Evolutionary conservation across 2,888 invertebrate genomes (phyloP).

Genomic region (Polydrusus tereticollis): DNA sequence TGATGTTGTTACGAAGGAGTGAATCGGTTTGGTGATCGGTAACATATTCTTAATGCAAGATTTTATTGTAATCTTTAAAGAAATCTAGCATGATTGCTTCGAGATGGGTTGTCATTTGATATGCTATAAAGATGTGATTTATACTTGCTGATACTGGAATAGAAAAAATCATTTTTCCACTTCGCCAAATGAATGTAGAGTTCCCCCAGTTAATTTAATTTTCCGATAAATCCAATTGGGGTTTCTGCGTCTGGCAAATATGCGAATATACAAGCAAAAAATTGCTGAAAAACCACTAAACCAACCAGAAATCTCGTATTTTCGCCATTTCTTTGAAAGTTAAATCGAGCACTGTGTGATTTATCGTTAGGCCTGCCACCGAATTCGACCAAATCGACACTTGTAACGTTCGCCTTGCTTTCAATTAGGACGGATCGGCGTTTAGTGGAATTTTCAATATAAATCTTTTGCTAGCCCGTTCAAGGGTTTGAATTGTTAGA

Average conservation of each 20-base stretch:
- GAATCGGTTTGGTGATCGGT: no score
- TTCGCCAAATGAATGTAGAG: neutral
- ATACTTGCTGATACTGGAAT: no score
- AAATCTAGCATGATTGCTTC: no score
- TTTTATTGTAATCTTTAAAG: no score
- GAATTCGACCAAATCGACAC: slow-evolving; percentile 26
- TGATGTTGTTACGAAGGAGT: no score
- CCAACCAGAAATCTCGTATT: slow-evolving; percentile 10
- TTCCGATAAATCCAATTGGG: neutral
- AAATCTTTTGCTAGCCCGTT: slow-evolving; percentile 19
- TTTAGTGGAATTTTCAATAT: slow-evolving; percentile 36
- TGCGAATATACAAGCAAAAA: slow-evolving; percentile 9
- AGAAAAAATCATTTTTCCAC: neutral
- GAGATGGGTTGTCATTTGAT: no score
- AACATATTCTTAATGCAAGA: no score
- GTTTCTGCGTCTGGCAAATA: slow-evolving; percentile 1
- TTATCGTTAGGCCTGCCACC: slow-evolving; percentile 18
- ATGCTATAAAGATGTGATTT: no score
- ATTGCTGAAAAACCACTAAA: neutral
- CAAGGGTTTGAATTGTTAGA: slow-evolving; percentile 3
- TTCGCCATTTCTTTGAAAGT: slow-evolving; percentile 11
- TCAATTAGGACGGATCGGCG: slow-evolving; percentile 24
- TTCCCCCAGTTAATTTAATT: neutral
- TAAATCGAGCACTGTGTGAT: slow-evolving; percentile 14
- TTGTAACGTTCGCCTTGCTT: slow-evolving; percentile 23